Evolutionary conservation across 2,797 vertebrate genomes (phyloP).

Genomic region (Chanos chanos): DNA sequence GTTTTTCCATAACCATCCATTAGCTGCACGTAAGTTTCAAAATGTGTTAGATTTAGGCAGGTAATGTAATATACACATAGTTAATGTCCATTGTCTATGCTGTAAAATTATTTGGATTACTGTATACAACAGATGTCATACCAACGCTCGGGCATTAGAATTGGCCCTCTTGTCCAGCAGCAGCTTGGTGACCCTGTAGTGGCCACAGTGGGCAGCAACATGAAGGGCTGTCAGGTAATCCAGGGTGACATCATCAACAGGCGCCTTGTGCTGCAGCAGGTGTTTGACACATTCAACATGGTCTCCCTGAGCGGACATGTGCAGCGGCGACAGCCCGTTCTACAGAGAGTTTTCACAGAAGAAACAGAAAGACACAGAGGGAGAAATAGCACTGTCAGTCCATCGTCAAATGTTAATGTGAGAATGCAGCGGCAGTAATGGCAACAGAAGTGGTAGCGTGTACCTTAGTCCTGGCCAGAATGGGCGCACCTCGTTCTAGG

Average conservation of each 20-base stretch:
- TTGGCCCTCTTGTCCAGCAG: slow-evolving; percentile 96
- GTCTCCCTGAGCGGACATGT: slow-evolving; percentile 98
- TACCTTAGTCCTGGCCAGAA: slow-evolving; percentile 95
- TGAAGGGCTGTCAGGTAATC: slow-evolving; percentile 95
- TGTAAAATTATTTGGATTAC: not conserved
- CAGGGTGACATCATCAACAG: slow-evolving; percentile 91
- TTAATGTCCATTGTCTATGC: no score
- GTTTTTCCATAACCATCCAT: no score
- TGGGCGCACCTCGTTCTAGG: slow-evolving; percentile 86
- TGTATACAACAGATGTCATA: slow-evolving; percentile 25
- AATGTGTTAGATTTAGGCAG: no score
- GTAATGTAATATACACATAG: no score
- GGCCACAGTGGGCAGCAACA: slow-evolving; percentile 94
- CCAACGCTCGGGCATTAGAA: slow-evolving; percentile 92
- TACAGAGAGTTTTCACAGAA: no score
- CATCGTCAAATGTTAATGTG: no score
- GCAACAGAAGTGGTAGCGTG: not conserved
- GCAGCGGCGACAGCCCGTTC: slow-evolving; percentile 94
- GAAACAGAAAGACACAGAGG: no score
- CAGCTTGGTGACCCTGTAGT: slow-evolving; percentile 94
- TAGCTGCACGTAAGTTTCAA: no score
- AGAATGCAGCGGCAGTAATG: no score
- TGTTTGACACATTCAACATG: slow-evolving; percentile 94
- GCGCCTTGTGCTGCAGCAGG: slow-evolving; percentile 88
- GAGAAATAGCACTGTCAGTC: no score